Evolutionary conservation across 2,797 vertebrate species (phyloP).

Genomic region (Periophthalmus magnuspinnatus): DNA sequence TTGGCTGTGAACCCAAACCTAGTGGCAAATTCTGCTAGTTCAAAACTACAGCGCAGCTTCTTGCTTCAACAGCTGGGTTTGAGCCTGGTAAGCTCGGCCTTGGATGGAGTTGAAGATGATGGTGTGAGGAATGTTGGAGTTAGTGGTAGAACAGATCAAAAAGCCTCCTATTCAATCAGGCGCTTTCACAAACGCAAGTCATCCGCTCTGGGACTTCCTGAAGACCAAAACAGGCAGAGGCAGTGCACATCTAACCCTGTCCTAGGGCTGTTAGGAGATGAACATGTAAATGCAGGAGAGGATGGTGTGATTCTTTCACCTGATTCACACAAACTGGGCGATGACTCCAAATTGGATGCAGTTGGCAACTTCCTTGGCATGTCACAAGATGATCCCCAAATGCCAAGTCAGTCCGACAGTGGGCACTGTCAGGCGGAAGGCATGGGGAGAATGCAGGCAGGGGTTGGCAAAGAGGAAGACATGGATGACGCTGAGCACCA

Average conservation of each 20-base stretch:
- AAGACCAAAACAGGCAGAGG: conserved; percentile 86
- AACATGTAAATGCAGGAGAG: conserved; percentile 70
- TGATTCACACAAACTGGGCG: conserved; percentile 85
- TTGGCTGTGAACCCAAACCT: conserved; percentile 51
- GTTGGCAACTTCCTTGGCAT: conserved; percentile 43
- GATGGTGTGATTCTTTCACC: conserved; percentile 86
- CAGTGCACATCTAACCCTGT: conserved; percentile 78
- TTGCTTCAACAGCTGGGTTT: conserved; percentile 96
- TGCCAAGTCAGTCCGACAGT: conserved; percentile 94
- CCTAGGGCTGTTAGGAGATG: conserved; percentile 75
- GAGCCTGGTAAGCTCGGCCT: conserved; percentile 91
- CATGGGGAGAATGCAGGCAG: conserved; percentile 58
- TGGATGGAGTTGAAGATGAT: conserved; percentile 82
- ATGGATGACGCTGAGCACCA: conserved; percentile 62
- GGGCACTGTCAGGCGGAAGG: conserved; percentile 77
- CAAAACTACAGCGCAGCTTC: conserved; percentile 92
- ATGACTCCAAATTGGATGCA: conserved; percentile 69
- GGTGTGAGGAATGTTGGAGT: conserved; percentile 66
- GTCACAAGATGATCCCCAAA: conserved; percentile 89
- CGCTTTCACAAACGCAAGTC: conserved; percentile 94
- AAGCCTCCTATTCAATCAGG: conserved; percentile 84
- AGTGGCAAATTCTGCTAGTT: conserved; percentile 49
- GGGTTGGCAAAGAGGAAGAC: conserved; percentile 76
- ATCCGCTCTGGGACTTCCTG: conserved; percentile 75
- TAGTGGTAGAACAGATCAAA: conserved; percentile 80